Evolutionary conservation across 2,888 invertebrate genomes (phyloP), one percentile per base, ranked within the genome.

Genomic region (Cheilosia scutellata): DNA sequence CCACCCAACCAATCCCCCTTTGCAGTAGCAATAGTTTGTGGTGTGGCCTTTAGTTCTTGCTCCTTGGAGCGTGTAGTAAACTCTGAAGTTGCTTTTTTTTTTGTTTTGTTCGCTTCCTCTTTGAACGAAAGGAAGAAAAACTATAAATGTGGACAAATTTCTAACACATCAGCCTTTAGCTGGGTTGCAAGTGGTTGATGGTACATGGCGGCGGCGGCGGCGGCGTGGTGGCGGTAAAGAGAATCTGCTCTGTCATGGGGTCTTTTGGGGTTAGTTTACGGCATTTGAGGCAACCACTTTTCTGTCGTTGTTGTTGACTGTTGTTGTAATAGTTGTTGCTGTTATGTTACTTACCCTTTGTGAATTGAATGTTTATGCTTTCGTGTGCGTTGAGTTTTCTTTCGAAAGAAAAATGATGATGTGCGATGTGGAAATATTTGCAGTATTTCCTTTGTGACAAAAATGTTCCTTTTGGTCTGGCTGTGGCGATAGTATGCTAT

Each of bases 241-340:
- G 42, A 57, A 40, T 75, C 11, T 53, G 49, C 66, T 70, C 62
- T 86, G 82, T 82, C 76, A 62, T 77, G 37, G 42, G 75, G 53
- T 76, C 80, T 44, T 71, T 86, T 82, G 82, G 86, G 86, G 86
- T 82, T 82, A 82, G 86, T 77, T 86, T 82, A 82, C 66, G 76
- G 72, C 82, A 82, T 84, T 84, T 75, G 70, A 80, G 49, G 65
- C 70, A 86, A 86, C 86, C 86, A 76, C 76, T 86, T 80, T 84
- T 86, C 49, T 75, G 60, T 84, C 55, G 49, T 76, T 86, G 79
- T 74, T 68, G 84, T 80, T 65, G 53, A 55, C 51, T 77, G 66
- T 57, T 63, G 44, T 65, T 58, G 44, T 71, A 29, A 20, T 51
- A 66, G 66, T 49, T 70, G 51, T 62, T 70, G 47, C 40, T 68